phyloP scores from a whole-genome alignment of 2,113 vertebrate species.

The Tyto alba region DNA sequence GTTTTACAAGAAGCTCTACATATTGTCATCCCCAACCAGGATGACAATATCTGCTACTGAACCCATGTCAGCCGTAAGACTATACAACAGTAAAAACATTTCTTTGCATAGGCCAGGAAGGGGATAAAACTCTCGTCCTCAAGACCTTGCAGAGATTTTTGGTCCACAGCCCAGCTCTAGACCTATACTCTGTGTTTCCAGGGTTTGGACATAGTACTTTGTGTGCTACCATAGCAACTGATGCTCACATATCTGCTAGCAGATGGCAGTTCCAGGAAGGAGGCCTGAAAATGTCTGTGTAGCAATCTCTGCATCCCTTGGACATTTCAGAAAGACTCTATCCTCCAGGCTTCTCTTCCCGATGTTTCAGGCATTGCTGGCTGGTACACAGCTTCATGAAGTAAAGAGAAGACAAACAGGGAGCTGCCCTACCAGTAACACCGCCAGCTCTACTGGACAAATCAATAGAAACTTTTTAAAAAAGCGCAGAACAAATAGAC shows the following conservation, averaged over 20 bases:
- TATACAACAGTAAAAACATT: background rate
- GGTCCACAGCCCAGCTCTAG: slow-evolving; percentile 33
- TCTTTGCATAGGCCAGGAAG: background rate
- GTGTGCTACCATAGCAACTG: slow-evolving; percentile 58
- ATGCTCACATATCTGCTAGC: slow-evolving; percentile 54
- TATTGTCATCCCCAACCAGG: background rate
- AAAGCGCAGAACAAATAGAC: background rate
- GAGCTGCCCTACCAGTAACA: background rate
- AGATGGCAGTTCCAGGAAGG: slow-evolving; percentile 53
- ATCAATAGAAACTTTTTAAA: background rate
- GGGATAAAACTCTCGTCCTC: background rate
- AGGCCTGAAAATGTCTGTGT: slow-evolving; percentile 30
- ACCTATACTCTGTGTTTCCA: slow-evolving; percentile 1
- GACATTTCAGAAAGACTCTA: slow-evolving; percentile 4
- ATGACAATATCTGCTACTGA: background rate
- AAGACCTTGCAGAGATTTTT: slow-evolving; percentile 2
- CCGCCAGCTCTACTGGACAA: background rate
- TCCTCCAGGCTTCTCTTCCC: background rate
- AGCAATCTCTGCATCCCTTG: background rate
- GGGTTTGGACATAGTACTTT: slow-evolving; percentile 45
- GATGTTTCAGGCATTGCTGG: background rate
- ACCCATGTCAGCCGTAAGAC: background rate
- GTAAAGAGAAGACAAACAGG: background rate
- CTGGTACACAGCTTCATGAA: background rate
- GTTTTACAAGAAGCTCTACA: background rate